A percentile compares a stretch with the other conserved stretches of the same genome.
Evolutionary conservation across 2,888 invertebrate genomes (phyloP).

Genomic region (Netelia melanura): DNA sequence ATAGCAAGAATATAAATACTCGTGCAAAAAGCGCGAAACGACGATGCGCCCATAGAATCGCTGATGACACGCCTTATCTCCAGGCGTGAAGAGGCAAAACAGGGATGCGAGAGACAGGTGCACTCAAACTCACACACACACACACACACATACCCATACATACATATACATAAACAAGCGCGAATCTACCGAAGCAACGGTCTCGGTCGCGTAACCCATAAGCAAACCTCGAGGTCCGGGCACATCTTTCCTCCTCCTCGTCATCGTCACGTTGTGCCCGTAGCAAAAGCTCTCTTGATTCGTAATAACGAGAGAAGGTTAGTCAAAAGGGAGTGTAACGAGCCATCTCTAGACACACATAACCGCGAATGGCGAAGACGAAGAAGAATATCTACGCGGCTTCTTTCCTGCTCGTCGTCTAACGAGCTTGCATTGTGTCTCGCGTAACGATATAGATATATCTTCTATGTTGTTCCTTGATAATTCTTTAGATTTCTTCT

Average conservation of each 20-base stretch:
- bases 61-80: conserved; percentile 67
- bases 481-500: conserved; percentile 22
- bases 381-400: conserved; percentile 22
- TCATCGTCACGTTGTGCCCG: conserved; percentile 14
- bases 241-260: not conserved
- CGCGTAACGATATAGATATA: not conserved
- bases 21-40: conserved; percentile 52
- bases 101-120: conserved; percentile 59
- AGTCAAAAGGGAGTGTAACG: conserved; percentile 57
- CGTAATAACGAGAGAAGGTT: conserved; percentile 40
- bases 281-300: conserved; percentile 44
- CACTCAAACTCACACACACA: conserved; percentile 9
- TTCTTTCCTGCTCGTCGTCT: conserved; percentile 57
- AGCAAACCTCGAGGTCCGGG: conserved; percentile 15
- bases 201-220: conserved; percentile 15
- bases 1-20: conserved; percentile 30
- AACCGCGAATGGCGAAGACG: conserved; percentile 23
- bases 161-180: not conserved
- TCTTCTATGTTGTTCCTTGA: conserved; percentile 2
- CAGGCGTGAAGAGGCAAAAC: conserved; percentile 61
- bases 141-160: not conserved
- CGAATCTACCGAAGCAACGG: conserved; percentile 32
- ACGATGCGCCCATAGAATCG: conserved; percentile 65
- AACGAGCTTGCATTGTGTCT: conserved; percentile 69
- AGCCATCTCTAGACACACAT: conserved; percentile 54